Conservation (phyloP, 2,888 invertebrate species). For the Hirtodrosophila trivittata region DNA sequence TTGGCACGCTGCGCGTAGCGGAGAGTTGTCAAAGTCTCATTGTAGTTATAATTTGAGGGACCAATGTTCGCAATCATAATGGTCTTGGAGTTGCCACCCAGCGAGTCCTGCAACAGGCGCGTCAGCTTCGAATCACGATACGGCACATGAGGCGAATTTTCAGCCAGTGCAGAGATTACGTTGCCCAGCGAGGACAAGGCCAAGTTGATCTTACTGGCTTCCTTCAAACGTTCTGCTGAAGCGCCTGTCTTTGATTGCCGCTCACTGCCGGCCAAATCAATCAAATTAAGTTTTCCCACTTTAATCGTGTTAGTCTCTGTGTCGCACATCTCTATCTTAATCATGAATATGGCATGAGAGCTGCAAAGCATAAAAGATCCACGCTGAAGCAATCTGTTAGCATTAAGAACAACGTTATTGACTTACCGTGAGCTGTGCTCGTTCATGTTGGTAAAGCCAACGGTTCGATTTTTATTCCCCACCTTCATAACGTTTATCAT, state of each 20-base stretch:
- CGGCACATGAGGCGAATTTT: slow-evolving; percentile 97
- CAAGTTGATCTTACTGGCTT: slow-evolving; percentile 98
- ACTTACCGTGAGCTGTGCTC: slow-evolving; percentile 92
- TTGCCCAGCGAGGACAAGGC: slow-evolving; percentile 98
- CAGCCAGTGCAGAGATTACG: slow-evolving; percentile 98
- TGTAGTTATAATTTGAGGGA: slow-evolving; percentile 98
- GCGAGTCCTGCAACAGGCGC: slow-evolving; percentile 96
- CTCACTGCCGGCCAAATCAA: slow-evolving; percentile 99
- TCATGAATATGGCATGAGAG: slow-evolving; percentile 99
- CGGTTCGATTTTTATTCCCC: slow-evolving; percentile 97
- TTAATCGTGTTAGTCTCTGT: slow-evolving; percentile 86
- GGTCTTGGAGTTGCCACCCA: slow-evolving; percentile 99
- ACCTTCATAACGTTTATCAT: slow-evolving; percentile 96
- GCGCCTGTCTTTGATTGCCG: slow-evolving; percentile 98
- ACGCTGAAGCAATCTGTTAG: too few species aligned
- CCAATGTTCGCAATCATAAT: slow-evolving; percentile 99
- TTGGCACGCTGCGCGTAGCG: slow-evolving; percentile 98
- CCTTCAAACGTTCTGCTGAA: slow-evolving; percentile 95
- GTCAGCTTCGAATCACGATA: slow-evolving; percentile 99
- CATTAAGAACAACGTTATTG: background rate
- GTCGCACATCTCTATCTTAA: slow-evolving; percentile 97
- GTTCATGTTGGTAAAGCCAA: slow-evolving; percentile 98
- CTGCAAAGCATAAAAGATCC: slow-evolving; percentile 83
- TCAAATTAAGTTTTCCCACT: slow-evolving; percentile 97
- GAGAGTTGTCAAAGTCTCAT: slow-evolving; percentile 98